phyloP scores from a whole-genome alignment of 2,888 invertebrate species.

The Drosophila pseudotakahashii region DNA sequence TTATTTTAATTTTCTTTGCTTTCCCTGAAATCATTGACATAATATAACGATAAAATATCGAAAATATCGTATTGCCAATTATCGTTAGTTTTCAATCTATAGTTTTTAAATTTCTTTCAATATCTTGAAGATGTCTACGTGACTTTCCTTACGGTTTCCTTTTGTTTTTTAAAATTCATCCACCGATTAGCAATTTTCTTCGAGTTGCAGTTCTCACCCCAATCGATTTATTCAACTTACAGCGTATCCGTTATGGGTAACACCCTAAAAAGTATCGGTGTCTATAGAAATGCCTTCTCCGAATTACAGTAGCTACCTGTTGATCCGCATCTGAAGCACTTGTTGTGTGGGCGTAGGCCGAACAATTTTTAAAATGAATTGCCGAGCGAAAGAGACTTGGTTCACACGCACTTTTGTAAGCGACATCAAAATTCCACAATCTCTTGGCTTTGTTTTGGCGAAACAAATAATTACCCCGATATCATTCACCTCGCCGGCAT shows the following conservation, averaged over 20 bases:
- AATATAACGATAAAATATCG: too few relatives aligned
- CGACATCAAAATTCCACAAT: constrained; percentile 44
- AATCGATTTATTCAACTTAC: constrained; percentile 5
- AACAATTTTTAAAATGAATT: constrained; percentile 50
- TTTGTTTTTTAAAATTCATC: neutral
- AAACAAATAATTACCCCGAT: constrained; percentile 58
- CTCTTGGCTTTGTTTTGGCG: constrained; percentile 45
- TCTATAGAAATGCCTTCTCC: constrained; percentile 21
- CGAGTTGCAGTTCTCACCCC: neutral
- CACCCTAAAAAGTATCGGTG: constrained; percentile 24
- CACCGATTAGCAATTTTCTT: constrained; percentile 12
- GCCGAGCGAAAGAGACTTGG: constrained; percentile 19
- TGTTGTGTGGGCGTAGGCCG: constrained; percentile 70
- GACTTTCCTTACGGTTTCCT: neutral
- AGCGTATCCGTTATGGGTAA: neutral
- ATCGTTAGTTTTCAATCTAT: too few relatives aligned
- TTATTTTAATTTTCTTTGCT: too few relatives aligned
- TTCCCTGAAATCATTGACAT: too few relatives aligned
- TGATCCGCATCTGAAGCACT: constrained; percentile 22
- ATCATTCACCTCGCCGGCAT: constrained; percentile 10
- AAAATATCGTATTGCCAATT: too few relatives aligned
- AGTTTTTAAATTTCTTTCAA: too few relatives aligned
- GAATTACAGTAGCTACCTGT: constrained; percentile 48
- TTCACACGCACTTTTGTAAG: constrained; percentile 60
- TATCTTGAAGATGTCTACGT: neutral